Base-by-base conservation (phyloP, 2,888 invertebrate genomes). In the Seira sanloemensis region DNA sequence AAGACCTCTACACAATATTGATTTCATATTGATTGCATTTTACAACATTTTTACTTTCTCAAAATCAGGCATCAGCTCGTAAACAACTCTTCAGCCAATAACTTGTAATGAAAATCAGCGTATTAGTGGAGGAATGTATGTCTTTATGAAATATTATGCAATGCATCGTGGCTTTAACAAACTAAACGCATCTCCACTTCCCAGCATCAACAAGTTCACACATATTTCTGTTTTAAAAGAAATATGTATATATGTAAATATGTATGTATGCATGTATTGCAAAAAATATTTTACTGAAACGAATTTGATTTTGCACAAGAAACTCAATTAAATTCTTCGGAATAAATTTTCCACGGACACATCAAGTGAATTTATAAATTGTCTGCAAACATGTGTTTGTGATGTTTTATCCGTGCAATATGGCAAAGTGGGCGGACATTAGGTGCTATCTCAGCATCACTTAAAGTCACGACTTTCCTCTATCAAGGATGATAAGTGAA, bases 401-500 rank as follows among this genome's bases (percentile, higher is more conserved):
- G 37, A 37, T 37, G 37, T 37, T 7, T 7, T 37, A 37, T 37
- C 5, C 16, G 71, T 50, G 50, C 50, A 1, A 71, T 50, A 71
- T 9, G n/a, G 23, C 68, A 37, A 37, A 21, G 50, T 65, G 65
- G 71, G 71, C 24, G 66, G 62, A 62, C 27, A 24, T 58, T 24
- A 25, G 66, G 26, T 73, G 66, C 65, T 18, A 78, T 66, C 50
- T 62, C 26, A 54, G 7, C 79, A 73, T 46, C 72, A 79, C 73
- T 54, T 73, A 18, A 16, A 79, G 79, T 79, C 79, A 79, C 79
- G 79, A 79, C 50, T 66, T 78, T 27, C 25, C 66, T 46, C 5
- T 19, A 72, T 72, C 78, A 65, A 67, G 73, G 73, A 37, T 12
- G 37, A n/a, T 27, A 66, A 72, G 66, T 73, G 67, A 1, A 26